These are phyloP conservation scores for Drosophila setifemur DNA, from an alignment of 1,140 invertebrate species.

Conservation along the genomic window DNA sequence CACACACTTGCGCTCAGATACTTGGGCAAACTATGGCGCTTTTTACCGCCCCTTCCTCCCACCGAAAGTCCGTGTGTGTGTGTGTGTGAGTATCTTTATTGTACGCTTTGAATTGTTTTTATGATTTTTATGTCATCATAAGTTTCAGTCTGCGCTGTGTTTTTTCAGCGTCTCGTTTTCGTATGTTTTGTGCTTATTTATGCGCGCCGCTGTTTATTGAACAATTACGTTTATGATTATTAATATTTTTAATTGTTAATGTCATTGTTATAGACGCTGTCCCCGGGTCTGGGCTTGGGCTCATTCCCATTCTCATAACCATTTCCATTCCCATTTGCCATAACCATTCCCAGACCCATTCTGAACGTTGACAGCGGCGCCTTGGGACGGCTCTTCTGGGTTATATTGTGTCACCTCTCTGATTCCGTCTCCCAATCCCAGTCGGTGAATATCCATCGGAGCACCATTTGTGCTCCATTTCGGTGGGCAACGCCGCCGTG, in stretches of 20 bases:
- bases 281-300: slow-evolving; percentile 26
- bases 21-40: slow-evolving; percentile 54
- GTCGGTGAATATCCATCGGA: neutral
- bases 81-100: slow-evolving; percentile 68
- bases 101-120: slow-evolving; percentile 79
- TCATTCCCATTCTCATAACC: slow-evolving; percentile 24
- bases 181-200: slow-evolving; percentile 68
- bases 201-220: slow-evolving; percentile 71
- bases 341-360: slow-evolving; percentile 21
- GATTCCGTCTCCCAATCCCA: neutral
- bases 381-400: slow-evolving; percentile 32
- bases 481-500: slow-evolving; percentile 37
- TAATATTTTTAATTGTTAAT: slow-evolving; percentile 80
- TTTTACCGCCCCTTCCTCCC: slow-evolving; percentile 22
- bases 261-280: slow-evolving; percentile 69
- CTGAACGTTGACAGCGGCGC: slow-evolving; percentile 34
- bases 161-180: slow-evolving; percentile 61
- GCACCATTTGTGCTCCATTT: slow-evolving; percentile 17
- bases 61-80: neutral
- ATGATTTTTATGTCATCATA: slow-evolving; percentile 81
- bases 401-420: slow-evolving; percentile 12
- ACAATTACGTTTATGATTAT: slow-evolving; percentile 79
- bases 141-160: slow-evolving; percentile 64
- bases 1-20: slow-evolving; percentile 27
- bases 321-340: slow-evolving; percentile 32